A percentile compares a stretch with the other conserved stretches of the same genome.
Evolutionary conservation across 2,797 vertebrate genomes (phyloP).

Genomic region (Platyrinchus mystaceus): DNA sequence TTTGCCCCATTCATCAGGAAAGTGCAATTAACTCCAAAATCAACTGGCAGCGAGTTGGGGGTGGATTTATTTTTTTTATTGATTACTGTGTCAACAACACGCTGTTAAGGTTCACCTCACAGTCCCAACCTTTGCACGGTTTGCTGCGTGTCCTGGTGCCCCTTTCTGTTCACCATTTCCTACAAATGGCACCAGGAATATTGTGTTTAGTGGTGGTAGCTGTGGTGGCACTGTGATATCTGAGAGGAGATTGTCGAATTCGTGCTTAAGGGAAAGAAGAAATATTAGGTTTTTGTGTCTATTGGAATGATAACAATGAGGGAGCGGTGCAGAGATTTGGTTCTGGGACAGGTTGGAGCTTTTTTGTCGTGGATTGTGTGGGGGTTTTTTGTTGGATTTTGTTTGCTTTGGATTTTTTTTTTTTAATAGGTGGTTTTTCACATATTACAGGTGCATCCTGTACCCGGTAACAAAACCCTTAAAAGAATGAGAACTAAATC

Average conservation of each 20-base stretch:
- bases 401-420: neutral
- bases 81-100: neutral
- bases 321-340: neutral
- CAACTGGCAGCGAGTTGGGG: neutral
- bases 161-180: neutral
- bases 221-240: neutral
- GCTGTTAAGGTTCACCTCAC: neutral
- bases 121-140: neutral
- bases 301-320: neutral
- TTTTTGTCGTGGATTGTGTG: neutral
- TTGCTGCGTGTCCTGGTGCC: fast-evolving
- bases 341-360: neutral
- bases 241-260: neutral
- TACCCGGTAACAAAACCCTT: neutral
- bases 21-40: neutral
- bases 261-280: neutral
- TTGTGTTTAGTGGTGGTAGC: fast-evolving
- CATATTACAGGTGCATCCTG: neutral
- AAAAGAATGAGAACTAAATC: neutral
- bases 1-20: neutral
- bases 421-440: neutral
- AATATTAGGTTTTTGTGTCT: neutral
- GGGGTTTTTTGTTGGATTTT: neutral
- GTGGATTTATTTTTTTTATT: neutral
- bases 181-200: neutral